These are phyloP conservation scores for Drosophila sechellia DNA, from an alignment of 1,140 invertebrate species.

Conservation along the genomic window DNA sequence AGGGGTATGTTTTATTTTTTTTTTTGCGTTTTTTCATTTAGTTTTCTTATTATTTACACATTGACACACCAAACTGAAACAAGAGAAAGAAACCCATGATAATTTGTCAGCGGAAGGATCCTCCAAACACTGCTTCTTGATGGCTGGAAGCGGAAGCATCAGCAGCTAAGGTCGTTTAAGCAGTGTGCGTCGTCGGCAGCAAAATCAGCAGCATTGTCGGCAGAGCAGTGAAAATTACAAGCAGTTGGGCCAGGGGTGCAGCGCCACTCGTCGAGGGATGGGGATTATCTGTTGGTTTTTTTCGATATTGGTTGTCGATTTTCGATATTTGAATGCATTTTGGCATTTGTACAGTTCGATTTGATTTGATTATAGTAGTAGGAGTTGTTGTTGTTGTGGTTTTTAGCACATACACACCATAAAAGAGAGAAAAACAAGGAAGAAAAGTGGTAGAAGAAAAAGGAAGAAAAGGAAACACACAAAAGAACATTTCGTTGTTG, in stretches of 20 bases:
- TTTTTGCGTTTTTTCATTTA: background rate
- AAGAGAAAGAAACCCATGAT: conserved; percentile 35
- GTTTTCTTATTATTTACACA: conserved; percentile 53
- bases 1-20: conserved; percentile 20
- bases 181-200: conserved; percentile 38
- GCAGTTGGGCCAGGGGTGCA: conserved; percentile 48
- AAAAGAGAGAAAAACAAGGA: conserved; percentile 81
- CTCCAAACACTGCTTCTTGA: conserved; percentile 47
- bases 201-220: conserved; percentile 26
- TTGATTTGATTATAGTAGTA: conserved; percentile 45
- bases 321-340: conserved; percentile 11
- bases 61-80: conserved; percentile 31
- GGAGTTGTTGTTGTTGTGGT: conserved; percentile 44
- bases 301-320: conserved; percentile 1
- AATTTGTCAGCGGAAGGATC: conserved; percentile 28
- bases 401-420: conserved; percentile 67
- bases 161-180: conserved; percentile 34
- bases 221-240: conserved; percentile 35
- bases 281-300: conserved; percentile 61
- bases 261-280: conserved; percentile 52
- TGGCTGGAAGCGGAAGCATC: conserved; percentile 12
- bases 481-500: conserved; percentile 71
- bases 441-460: conserved; percentile 82
- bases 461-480: conserved; percentile 83
- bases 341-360: conserved; percentile 34